Percentiles rank a stretch among this genome's conserved stretches.
phyloP scores from a whole-genome alignment of 2,888 invertebrate genomes.

The Pseudeuparius sepicola region DNA sequence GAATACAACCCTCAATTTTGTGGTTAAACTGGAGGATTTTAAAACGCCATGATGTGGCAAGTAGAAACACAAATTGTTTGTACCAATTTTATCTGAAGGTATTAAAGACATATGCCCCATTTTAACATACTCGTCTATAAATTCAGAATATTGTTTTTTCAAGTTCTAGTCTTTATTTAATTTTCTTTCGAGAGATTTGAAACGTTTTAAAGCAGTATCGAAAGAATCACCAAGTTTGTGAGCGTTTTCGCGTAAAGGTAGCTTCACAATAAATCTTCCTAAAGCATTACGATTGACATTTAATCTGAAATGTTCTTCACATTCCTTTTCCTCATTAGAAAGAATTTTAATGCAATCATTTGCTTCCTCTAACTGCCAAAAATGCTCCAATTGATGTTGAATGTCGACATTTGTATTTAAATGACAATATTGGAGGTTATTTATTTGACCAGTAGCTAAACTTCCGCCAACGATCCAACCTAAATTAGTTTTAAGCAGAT shows the following conservation, averaged over 20 bases:
- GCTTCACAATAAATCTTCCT: slow-evolving; percentile 15
- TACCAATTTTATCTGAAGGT: not conserved
- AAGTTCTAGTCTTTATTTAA: slow-evolving; percentile 5
- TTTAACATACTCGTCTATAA: slow-evolving; percentile 17
- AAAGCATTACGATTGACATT: slow-evolving; percentile 5
- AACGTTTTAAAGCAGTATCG: slow-evolving; percentile 8
- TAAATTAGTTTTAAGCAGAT: slow-evolving; percentile 16
- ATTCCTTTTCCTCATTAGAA: slow-evolving; percentile 11
- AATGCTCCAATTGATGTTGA: slow-evolving; percentile 10
- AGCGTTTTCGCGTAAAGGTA: slow-evolving; percentile 14
- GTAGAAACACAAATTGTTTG: slow-evolving; percentile 8
- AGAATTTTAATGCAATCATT: not conserved
- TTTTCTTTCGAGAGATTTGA: slow-evolving; percentile 11
- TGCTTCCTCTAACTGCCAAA: slow-evolving; percentile 15
- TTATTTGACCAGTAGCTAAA: not conserved
- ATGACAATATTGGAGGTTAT: slow-evolving; percentile 10
- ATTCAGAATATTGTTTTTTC: slow-evolving; percentile 11
- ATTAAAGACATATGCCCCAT: slow-evolving; percentile 16
- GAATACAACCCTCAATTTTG: slow-evolving; percentile 18
- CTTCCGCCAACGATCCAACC: slow-evolving; percentile 16
- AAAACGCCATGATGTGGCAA: slow-evolving; percentile 17
- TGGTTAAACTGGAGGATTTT: slow-evolving; percentile 12
- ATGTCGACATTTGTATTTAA: slow-evolving; percentile 9
- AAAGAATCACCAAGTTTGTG: slow-evolving; percentile 14
- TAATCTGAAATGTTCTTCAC: slow-evolving; percentile 13